These are phyloP conservation scores for Misgurnus anguillicaudatus DNA, from an alignment of 2,113 vertebrate genomes.

Conservation along the genomic window DNA sequence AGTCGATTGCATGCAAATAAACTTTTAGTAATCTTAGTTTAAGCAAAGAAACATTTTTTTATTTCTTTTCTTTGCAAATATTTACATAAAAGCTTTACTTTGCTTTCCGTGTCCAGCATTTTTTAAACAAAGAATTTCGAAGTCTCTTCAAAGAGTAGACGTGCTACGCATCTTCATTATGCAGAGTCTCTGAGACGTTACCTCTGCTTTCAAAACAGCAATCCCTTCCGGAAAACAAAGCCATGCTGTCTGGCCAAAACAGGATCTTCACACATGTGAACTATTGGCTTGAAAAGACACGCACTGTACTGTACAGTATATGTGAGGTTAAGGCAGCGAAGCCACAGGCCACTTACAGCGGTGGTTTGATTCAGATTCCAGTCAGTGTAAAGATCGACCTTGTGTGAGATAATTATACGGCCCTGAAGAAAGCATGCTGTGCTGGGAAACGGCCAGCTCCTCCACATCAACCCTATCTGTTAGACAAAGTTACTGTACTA, in stretches of 20 bases:
- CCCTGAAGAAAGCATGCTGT: constrained; percentile 45
- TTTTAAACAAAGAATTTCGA: background rate
- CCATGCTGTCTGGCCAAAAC: background rate
- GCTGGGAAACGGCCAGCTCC: constrained; percentile 48
- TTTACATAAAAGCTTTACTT: background rate
- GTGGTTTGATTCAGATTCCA: constrained; percentile 52
- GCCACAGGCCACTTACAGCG: constrained; percentile 40
- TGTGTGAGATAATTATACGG: constrained; percentile 61
- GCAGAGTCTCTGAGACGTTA: background rate
- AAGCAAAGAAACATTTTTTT: too few species aligned
- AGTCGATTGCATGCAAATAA: too few species aligned
- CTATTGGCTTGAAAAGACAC: constrained; percentile 37
- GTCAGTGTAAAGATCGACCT: constrained; percentile 53
- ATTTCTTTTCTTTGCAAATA: background rate
- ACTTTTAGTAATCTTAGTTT: too few species aligned
- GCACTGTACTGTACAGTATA: background rate
- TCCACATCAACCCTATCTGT: constrained; percentile 35
- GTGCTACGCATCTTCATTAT: background rate
- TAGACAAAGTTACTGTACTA: background rate
- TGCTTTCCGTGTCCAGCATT: background rate
- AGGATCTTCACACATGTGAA: constrained; percentile 58
- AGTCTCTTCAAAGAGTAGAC: background rate
- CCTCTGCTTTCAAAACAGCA: background rate
- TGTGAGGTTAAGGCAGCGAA: constrained; percentile 33
- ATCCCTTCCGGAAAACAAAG: background rate